Percentiles rank a stretch among this genome's conserved stretches.
Conservation (phyloP, 2,797 vertebrate species). For the Geotria australis region DNA sequence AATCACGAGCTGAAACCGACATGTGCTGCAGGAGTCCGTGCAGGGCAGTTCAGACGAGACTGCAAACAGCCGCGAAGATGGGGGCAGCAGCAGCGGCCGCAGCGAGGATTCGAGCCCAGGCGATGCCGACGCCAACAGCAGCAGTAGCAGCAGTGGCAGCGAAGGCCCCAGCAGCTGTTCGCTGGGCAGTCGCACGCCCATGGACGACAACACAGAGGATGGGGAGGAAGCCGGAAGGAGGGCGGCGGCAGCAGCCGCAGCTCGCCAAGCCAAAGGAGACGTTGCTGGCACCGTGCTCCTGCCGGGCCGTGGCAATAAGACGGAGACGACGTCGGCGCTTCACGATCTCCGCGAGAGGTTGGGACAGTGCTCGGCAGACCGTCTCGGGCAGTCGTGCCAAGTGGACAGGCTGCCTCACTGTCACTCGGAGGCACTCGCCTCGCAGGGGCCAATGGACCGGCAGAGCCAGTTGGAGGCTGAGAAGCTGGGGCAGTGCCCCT, state of each 20-base stretch:
- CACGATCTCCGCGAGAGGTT: background rate
- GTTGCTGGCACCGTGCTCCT: too few species aligned
- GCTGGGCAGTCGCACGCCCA: background rate
- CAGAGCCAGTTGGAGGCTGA: too few species aligned
- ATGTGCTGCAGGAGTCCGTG: conserved; percentile 48
- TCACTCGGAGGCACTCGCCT: too few species aligned
- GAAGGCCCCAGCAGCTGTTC: background rate
- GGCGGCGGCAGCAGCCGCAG: too few species aligned
- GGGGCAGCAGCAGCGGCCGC: conserved; percentile 68
- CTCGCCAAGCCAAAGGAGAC: too few species aligned
- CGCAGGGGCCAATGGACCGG: too few species aligned
- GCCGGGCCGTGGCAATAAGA: background rate
- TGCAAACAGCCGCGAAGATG: conserved; percentile 88
- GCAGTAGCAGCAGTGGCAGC: background rate
- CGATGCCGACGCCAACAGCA: background rate
- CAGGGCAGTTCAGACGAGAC: conserved; percentile 96
- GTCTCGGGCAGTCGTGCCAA: too few species aligned
- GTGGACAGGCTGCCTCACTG: too few species aligned
- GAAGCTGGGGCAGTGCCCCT: too few species aligned
- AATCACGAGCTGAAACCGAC: background rate
- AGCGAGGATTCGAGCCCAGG: conserved; percentile 56
- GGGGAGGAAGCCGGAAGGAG: background rate
- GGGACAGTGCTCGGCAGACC: background rate
- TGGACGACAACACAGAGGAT: background rate
- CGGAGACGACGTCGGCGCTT: background rate